Conservation (phyloP, 2,888 invertebrate genomes). For the Drosophila hamatofila region DNA sequence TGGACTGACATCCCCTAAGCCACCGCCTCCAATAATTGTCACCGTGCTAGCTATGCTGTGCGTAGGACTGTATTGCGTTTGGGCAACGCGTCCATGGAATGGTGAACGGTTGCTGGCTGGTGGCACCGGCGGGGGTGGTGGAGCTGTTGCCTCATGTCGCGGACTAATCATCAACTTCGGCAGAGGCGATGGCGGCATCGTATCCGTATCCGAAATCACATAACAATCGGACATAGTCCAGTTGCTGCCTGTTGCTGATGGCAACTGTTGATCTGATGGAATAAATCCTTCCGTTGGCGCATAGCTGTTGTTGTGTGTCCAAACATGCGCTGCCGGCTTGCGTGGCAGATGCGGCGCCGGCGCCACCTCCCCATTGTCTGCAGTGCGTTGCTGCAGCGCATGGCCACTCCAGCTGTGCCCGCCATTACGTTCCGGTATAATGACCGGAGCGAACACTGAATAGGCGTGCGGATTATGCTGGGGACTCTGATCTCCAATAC, state of each 20-base stretch:
- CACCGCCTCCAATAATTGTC: conserved; percentile 53
- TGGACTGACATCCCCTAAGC: conserved; percentile 66
- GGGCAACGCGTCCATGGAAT: conserved; percentile 75
- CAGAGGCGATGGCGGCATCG: conserved; percentile 75
- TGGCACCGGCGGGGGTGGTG: conserved; percentile 71
- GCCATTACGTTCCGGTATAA: conserved; percentile 83
- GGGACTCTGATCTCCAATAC: conserved; percentile 69
- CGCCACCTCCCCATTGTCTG: conserved; percentile 63
- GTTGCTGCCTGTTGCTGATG: conserved; percentile 17
- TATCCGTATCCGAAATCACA: conserved; percentile 50
- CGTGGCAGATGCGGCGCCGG: conserved; percentile 73
- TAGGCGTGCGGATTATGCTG: conserved; percentile 78
- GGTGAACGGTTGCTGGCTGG: conserved; percentile 80
- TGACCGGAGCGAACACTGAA: conserved; percentile 84
- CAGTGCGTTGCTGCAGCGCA: conserved; percentile 42
- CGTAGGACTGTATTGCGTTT: conserved; percentile 75
- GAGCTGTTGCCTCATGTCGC: conserved; percentile 69
- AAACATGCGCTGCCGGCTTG: conserved; percentile 74
- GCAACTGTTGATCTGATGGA: conserved; percentile 57
- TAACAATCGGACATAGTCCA: conserved; percentile 49
- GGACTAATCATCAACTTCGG: conserved; percentile 82
- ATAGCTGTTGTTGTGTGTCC: conserved; percentile 59
- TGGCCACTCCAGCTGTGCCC: conserved; percentile 65
- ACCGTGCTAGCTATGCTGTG: conserved; percentile 73
- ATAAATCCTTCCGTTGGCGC: conserved; percentile 55